A percentile compares a stretch with the other conserved stretches of the same genome.
These are phyloP conservation scores for Montipora foliosa DNA, from an alignment of 64 coral and sea anemone genomes.

Conservation along the genomic window DNA sequence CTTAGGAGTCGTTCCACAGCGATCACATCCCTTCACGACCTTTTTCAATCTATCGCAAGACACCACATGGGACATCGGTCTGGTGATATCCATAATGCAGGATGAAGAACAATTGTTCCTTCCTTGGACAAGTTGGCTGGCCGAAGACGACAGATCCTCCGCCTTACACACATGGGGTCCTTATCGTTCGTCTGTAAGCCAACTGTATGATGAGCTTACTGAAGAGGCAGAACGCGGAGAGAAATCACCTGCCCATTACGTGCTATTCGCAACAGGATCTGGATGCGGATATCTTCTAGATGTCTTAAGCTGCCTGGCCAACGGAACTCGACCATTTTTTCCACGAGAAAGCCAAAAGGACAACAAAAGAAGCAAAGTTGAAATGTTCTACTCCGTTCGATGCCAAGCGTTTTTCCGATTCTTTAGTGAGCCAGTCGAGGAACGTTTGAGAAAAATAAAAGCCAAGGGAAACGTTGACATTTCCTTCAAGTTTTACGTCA, in stretches of 20 bases:
- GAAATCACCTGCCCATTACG: slow-evolving; percentile 4
- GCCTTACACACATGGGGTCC: slow-evolving; percentile 62
- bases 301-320: slow-evolving; percentile 64
- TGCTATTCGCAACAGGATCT: slow-evolving; percentile 73
- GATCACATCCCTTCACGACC: slow-evolving; percentile 75
- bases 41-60: slow-evolving; percentile 62
- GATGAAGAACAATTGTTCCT: slow-evolving; percentile 58
- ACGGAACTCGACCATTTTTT: slow-evolving; percentile 9
- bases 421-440: background rate
- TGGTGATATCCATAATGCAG: slow-evolving; percentile 62
- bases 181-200: slow-evolving; percentile 70
- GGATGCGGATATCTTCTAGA: slow-evolving; percentile 74
- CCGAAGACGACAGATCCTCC: background rate
- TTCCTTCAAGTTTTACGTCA: slow-evolving; percentile 53
- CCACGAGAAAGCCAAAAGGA: background rate
- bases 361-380: background rate
- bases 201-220: slow-evolving; percentile 32
- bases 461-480: slow-evolving; percentile 32
- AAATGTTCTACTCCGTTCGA: slow-evolving; percentile 71
- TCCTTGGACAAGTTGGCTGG: slow-evolving; percentile 75
- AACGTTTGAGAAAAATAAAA: slow-evolving; percentile 43
- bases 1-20: slow-evolving; percentile 42
- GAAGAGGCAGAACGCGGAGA: background rate
- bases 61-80: slow-evolving; percentile 64
- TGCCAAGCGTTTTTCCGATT: slow-evolving; percentile 46